Percentiles rank a stretch among this genome's conserved stretches.
Conservation (phyloP, 2,888 invertebrate genomes). For the Orthonychiurus folsomi region DNA sequence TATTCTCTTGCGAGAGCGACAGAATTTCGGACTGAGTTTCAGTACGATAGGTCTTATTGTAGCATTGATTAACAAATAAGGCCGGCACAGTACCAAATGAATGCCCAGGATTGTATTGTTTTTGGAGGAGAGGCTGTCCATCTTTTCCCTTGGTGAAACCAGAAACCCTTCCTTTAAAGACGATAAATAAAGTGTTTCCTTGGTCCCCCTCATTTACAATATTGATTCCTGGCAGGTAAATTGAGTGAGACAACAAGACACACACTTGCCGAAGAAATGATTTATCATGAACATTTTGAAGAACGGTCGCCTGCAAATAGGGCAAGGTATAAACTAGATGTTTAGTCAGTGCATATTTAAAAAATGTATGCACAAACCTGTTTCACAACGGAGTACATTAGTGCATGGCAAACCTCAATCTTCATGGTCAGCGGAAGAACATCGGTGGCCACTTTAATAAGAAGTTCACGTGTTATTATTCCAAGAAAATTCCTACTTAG, state of each 20-base stretch:
- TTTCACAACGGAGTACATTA: constrained; percentile 20
- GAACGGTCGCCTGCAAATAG: constrained; percentile 8
- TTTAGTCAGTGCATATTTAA: too few species aligned
- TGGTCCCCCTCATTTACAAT: constrained; percentile 32
- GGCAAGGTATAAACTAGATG: not conserved
- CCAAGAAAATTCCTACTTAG: too few species aligned
- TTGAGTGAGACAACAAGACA: constrained; percentile 19
- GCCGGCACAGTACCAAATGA: constrained; percentile 31
- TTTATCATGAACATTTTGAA: constrained; percentile 8
- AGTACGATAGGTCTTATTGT: constrained; percentile 32
- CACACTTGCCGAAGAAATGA: constrained; percentile 26
- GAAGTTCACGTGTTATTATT: too few species aligned
- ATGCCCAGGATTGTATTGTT: constrained; percentile 27
- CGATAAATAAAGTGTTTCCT: constrained; percentile 30
- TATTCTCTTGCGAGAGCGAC: constrained; percentile 23
- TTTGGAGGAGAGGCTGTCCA: constrained; percentile 18
- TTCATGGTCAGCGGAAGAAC: constrained; percentile 27
- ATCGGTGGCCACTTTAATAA: too few species aligned
- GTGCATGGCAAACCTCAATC: constrained; percentile 28
- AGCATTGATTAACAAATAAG: constrained; percentile 27
- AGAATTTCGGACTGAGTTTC: constrained; percentile 30
- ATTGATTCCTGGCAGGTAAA: constrained; percentile 32
- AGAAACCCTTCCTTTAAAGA: constrained; percentile 30
- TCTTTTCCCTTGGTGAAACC: constrained; percentile 21
- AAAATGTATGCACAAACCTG: constrained; percentile 15